Evolutionary conservation across 2,797 vertebrate species (phyloP), one percentile per base, ranked within the genome.

Genomic region (Spatula clypeata): DNA sequence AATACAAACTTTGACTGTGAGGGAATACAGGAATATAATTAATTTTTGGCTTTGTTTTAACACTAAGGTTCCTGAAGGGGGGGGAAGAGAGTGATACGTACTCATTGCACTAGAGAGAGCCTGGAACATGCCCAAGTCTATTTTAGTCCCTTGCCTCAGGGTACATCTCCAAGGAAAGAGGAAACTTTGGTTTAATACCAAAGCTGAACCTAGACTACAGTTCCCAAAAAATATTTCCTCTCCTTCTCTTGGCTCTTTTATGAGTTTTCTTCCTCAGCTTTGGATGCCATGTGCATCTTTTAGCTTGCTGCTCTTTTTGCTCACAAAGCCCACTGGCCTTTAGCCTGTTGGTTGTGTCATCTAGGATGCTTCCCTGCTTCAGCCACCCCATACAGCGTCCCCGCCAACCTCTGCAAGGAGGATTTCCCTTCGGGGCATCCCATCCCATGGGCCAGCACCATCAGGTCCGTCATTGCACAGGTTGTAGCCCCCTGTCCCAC

Each of bases 101-200:
- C 55, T 81, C 4, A 1, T 64, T 64, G 64, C 47, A 54, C 64
- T 60, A 66, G 2, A 71, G 75, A 85, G 24, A 77, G 54, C 29
- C 55, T 94, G 94, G 86, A 97, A 94, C 11, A 44, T 2, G 6
- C 21, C 73, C 91, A 95, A 77, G 26, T 82, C 86, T 94, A 90
- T 95, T 93, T 96, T 49, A 79, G 64, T 42, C 29, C 53, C 29
- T 79, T 86, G 85, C 94, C 83, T 94, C 76, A 76, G 86, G 93
- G 20, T 60, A 87, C 64, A 65, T 85, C 64, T 88, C 84, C 54
- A 86, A 96, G 24, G 45, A 94, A 92, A 88, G 44, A 74, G 77
- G 88, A 97, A 93, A 88, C 64, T 91, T 93, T 42, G 74, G 60
- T 93, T 91, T 77, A 83, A 86, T 67, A 92, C 86, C 16, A 90